Evolutionary conservation across 2,797 vertebrate species (phyloP).

Genomic region (Sciurus vulgaris): DNA sequence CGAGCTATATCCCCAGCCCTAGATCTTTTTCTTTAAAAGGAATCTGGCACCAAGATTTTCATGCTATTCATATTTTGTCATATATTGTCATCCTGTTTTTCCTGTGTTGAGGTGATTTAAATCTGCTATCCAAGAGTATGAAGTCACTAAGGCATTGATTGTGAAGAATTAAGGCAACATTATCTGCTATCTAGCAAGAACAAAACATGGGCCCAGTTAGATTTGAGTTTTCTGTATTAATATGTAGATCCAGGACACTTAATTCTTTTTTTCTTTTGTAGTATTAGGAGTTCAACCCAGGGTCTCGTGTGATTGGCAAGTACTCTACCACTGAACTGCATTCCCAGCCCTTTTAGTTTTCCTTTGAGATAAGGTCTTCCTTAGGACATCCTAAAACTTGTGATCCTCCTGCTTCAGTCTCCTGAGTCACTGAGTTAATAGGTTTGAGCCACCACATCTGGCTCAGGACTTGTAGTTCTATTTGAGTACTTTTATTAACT

Average conservation of each 20-base stretch:
- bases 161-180: constrained; percentile 4
- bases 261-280: background rate
- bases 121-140: background rate
- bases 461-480: no score
- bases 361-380: no score
- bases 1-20: no score
- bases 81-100: constrained; percentile 16
- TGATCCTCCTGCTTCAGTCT: no score
- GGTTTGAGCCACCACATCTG: no score
- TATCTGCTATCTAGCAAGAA: background rate
- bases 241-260: background rate
- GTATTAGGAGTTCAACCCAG: background rate
- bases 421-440: no score
- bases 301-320: no score
- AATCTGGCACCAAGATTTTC: background rate
- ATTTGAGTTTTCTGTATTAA: background rate
- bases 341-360: no score
- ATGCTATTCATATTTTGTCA: background rate
- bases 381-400: no score
- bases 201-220: background rate
- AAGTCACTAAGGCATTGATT: background rate
- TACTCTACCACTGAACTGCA: no score
- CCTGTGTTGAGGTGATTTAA: background rate
- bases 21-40: background rate
- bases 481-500: no score